Evolutionary conservation across 2,797 vertebrate genomes (phyloP), one percentile per base, ranked within the genome.

Genomic region (Pipistrellus nathusii): DNA sequence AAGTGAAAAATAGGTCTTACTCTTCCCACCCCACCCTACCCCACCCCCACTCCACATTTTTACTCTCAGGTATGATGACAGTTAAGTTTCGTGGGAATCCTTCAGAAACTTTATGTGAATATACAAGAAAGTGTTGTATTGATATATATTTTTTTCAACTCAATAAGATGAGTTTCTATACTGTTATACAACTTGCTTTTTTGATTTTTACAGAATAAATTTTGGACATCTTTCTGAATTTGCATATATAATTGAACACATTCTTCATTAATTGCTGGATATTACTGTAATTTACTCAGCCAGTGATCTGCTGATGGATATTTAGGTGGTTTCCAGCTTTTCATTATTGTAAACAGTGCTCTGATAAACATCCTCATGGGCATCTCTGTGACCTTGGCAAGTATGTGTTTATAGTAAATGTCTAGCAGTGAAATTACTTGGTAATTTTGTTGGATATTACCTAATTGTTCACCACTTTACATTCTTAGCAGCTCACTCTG

Each of bases 321-420:
- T 76, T 62, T 93, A 85, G 72, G 85, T 92, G 41, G 57, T 90
- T 85, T 96, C 88, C 80, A 93, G 59, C 12, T 62, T 55, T 53
- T 59, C 71, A 9, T 93, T 92, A 81, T 18, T 55, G 0, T 69
- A 69, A 38, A 80, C 57, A 75, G 18, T 23, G 23, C 51, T 68
- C 1, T 85, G 46, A 55, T 81, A 78, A 80, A 59, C 35, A 72
- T 88, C 69, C 11, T 88, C 18, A 23, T 38, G 41, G 18, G 18
- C 35, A 18, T 62, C 18, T 90, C 44, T 91, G 48, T 85, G 51
- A 87, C 20, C 10, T 76, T 72, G 46, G 23, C 35, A 88, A 83
- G 4, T 59, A 15, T 21, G 20, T 68, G 46, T 92, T 88, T 92
- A 91, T 12, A 77, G 5, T 68, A 48, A 59, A 23, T 81, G 32